Evolutionary conservation across 2,797 vertebrate genomes (phyloP), one percentile per base, ranked within the genome.

Genomic region (Aldrovandia affinis): DNA sequence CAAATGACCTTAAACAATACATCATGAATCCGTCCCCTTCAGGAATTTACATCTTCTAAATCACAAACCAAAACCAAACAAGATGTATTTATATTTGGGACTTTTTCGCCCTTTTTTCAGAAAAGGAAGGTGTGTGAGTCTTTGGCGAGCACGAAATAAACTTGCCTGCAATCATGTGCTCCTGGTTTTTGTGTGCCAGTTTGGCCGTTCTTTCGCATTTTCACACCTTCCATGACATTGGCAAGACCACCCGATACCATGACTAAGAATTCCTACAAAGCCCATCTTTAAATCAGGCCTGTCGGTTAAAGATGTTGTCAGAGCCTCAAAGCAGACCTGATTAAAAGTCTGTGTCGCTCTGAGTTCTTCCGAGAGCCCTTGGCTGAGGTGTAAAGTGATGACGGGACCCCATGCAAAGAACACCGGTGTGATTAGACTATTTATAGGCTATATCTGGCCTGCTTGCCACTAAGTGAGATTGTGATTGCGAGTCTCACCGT

Each of bases 191-290:
- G 25, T 47, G 39, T 77, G 73, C 15, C 73, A 44, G 22, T 47
- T 47, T n/a, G 7, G 73, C 73, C 44, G 22, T 44, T n/a, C 6
- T 25, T 47, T 22, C 42, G n/a, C 39, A 77, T 47, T 47, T 25
- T 44, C 39, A 44, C 9, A 77, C 14, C 1, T 77, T 28, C 20
- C 30, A 42, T 30, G 28, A 20, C 22, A 44, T 5, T 28, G 42
- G 73, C 15, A 73, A 47, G 42, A 44, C 55, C 18, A 2, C 12
- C 6, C 39, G 18, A n/a, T 77, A 47, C 73, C 73, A 77, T 77
- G 42, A 47, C 8, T 77, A 70, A 82, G 39, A 42, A 39, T 42
- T 59, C 55, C 81, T n/a, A 42, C 52, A 68, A 65, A 82, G 81
- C 22, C 22, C 4, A 30, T 82, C 57, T 68, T 81, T 81, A 81